Conservation (phyloP, 2,888 invertebrate genomes). For the Drosophila phalerata region DNA sequence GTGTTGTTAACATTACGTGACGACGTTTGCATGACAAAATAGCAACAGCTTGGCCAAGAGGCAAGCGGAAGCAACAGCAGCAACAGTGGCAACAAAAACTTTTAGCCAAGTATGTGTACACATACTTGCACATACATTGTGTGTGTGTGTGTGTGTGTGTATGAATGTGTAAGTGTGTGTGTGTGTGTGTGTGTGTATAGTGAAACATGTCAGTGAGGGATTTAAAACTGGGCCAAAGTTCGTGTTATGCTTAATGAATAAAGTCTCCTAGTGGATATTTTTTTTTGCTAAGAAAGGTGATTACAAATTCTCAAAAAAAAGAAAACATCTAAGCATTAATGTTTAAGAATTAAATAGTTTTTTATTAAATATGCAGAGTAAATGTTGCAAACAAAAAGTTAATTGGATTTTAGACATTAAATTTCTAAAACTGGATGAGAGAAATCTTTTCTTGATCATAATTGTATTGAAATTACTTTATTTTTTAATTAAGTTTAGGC, state of each 20-base stretch:
- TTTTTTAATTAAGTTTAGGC: no score
- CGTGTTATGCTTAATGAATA: slow-evolving; percentile 47
- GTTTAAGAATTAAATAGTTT: slow-evolving; percentile 2
- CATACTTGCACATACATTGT: slow-evolving; percentile 24
- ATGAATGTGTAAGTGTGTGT: slow-evolving; percentile 5
- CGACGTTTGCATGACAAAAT: slow-evolving; percentile 56
- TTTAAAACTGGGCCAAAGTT: slow-evolving; percentile 49
- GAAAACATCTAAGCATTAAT: no score
- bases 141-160: background rate
- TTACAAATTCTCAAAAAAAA: slow-evolving; percentile 13
- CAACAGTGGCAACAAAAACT: slow-evolving; percentile 53
- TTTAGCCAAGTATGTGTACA: slow-evolving; percentile 36
- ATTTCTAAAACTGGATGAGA: background rate
- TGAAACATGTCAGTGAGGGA: slow-evolving; percentile 20
- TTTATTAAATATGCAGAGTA: background rate
- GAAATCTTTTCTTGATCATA: no score
- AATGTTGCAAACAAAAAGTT: background rate
- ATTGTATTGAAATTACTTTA: no score
- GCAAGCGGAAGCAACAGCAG: slow-evolving; percentile 17
- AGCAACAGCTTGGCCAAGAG: slow-evolving; percentile 53
- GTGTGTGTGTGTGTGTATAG: slow-evolving; percentile 6
- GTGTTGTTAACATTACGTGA: slow-evolving; percentile 60
- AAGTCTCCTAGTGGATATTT: slow-evolving; percentile 20
- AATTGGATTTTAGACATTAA: background rate
- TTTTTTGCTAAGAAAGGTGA: slow-evolving; percentile 9